Conservation (phyloP, 2,113 vertebrate species). For the Tupaia chinensis region DNA sequence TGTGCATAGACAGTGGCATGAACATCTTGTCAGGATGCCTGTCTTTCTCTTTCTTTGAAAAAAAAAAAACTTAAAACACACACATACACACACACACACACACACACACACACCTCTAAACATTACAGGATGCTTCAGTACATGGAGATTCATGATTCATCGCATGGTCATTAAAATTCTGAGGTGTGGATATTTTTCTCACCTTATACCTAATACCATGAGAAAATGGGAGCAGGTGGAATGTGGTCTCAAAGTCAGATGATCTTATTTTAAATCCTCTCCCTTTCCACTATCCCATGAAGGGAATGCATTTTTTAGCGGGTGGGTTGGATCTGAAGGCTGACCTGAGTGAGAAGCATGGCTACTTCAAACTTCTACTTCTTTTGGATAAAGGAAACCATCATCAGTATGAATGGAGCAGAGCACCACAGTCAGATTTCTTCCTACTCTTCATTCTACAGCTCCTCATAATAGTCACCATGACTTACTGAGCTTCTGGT, state of each 20-base stretch:
- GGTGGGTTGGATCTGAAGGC: background rate
- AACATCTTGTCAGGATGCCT: too few species aligned
- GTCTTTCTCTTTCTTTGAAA: too few species aligned
- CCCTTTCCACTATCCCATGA: background rate
- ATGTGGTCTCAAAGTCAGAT: background rate
- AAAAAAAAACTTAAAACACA: background rate
- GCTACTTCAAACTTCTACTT: background rate
- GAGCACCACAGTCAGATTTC: fast-evolving
- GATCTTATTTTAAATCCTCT: background rate
- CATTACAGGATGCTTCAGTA: background rate
- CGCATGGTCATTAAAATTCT: background rate
- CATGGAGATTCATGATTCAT: background rate
- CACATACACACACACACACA: background rate
- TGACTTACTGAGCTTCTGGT: background rate
- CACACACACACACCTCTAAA: background rate
- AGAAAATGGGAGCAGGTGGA: background rate
- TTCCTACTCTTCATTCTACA: background rate
- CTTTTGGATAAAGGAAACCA: background rate
- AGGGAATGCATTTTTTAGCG: background rate
- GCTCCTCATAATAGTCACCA: background rate
- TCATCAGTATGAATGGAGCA: background rate
- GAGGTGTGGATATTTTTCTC: background rate
- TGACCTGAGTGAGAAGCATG: background rate
- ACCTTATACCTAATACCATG: background rate
- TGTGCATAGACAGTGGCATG: too few species aligned